Evolutionary conservation across 2,888 invertebrate species (phyloP), one percentile per base, ranked within the genome.

Genomic region (Leptopilina syphax): DNA sequence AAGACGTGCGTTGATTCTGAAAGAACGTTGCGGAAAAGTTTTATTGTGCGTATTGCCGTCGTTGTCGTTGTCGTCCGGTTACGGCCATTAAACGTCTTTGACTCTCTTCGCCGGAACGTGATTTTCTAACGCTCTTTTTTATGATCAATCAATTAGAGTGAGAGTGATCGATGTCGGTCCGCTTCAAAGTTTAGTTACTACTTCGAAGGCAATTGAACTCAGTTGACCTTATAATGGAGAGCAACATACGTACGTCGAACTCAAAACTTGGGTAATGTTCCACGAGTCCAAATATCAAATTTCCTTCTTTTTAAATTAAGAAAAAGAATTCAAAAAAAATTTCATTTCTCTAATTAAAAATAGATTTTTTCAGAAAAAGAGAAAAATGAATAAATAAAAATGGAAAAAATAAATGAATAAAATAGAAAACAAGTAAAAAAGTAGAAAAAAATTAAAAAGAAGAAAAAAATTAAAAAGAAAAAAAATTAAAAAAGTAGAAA

Each of bases 181-280:
- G 83, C 81, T 83, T 86, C 82, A 86, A 87, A 88, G 84, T 84
- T 83, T 50, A 50, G 50, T 83, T 82, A 81, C 81, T 79, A 78
- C 81, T 81, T 79, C 82, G 83, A 84, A 86, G 88, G 86, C 86
- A 88, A 87, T 88, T 89, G 86, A 87, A 86, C 88, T 86, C 85
- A 80, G 82, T 88, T 88, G 86, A 89, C 87, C 87, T 86, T 86
- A 50, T 44, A 88, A 87, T 86, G 84, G 84, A 83, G 83, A 79
- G 82, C 82, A 84, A 85, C 83, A 81, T 83, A 73, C 57, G 73
- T 73, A 57, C 73, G 41, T 41, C 73, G 81, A 73, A 81, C 80
- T 76, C 76, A 68, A 80, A 34, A 34, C 34, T 79, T 54, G 24
- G 54, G 1, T 73, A 57, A 73, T 57, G 54, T 73, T 73, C 73